A percentile compares a stretch with the other conserved stretches of the same genome.
These are phyloP conservation scores for Phorcus lineatus DNA, from an alignment of 2,888 invertebrate species.

Conservation along the genomic window DNA sequence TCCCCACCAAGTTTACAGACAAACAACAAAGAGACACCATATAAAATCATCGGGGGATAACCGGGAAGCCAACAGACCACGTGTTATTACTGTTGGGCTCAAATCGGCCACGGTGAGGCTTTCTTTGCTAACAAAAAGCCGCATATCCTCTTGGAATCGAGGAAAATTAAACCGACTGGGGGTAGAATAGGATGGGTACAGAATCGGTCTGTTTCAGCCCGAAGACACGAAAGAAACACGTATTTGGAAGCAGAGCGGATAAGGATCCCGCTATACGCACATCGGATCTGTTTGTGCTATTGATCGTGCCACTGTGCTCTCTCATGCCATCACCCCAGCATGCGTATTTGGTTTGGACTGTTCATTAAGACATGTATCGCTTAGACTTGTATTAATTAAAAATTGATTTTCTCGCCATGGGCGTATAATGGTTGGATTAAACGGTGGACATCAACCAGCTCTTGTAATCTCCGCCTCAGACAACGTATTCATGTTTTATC, in stretches of 20 bases:
- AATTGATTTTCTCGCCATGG: conserved; percentile 27
- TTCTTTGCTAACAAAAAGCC: conserved; percentile 12
- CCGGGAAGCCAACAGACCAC: conserved; percentile 7
- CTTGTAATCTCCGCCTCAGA: conserved; percentile 30
- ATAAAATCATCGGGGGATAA: conserved; percentile 9
- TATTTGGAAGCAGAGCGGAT: not conserved
- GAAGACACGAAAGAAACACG: not conserved
- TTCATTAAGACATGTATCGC: conserved; percentile 28
- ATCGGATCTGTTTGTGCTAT: conserved; percentile 14
- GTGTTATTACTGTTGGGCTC: conserved; percentile 14
- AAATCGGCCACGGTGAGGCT: not conserved
- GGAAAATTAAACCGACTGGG: conserved; percentile 24
- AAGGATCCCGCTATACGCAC: not conserved
- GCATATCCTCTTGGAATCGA: not conserved
- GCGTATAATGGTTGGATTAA: conserved; percentile 29
- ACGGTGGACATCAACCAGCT: conserved; percentile 10
- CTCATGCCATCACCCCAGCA: not conserved
- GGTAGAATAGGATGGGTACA: not conserved
- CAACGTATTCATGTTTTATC: conserved; percentile 8
- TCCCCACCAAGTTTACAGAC: conserved; percentile 20
- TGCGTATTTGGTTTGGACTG: not conserved
- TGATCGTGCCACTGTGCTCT: not conserved
- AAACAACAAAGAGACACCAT: conserved; percentile 16
- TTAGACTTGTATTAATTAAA: conserved; percentile 30
- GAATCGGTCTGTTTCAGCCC: not conserved